These are phyloP conservation scores for Coregonus ussuriensis DNA, from an alignment of 2,797 vertebrate genomes.

Conservation along the genomic window DNA sequence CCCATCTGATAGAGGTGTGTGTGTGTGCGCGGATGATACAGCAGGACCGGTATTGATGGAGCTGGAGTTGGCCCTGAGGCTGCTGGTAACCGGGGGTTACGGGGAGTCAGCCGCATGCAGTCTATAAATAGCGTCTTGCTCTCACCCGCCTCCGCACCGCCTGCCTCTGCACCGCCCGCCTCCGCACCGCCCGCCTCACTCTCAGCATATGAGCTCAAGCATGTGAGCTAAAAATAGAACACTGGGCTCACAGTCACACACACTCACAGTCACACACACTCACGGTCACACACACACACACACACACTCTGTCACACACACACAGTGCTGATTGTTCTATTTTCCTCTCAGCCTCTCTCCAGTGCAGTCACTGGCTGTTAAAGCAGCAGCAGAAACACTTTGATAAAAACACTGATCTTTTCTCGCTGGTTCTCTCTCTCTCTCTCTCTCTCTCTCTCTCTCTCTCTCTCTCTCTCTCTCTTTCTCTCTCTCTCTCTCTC, in stretches of 20 bases:
- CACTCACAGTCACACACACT: constrained; percentile 16
- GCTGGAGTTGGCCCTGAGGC: constrained; percentile 27
- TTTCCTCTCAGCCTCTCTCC: constrained; percentile 42
- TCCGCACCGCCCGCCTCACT: constrained; percentile 60
- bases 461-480: not conserved
- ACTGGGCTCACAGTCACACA: constrained; percentile 12
- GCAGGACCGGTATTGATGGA: constrained; percentile 36
- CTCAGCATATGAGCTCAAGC: constrained; percentile 64
- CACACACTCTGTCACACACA: constrained; percentile 11
- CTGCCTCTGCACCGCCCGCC: constrained; percentile 65
- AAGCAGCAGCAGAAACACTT: constrained; percentile 26
- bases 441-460: not conserved
- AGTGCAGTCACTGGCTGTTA: constrained; percentile 43
- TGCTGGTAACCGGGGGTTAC: constrained; percentile 69
- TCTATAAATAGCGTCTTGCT: constrained; percentile 76
- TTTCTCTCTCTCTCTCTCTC: not conserved
- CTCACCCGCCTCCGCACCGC: constrained; percentile 63
- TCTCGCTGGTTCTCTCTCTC: constrained; percentile 9
- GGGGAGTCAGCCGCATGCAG: constrained; percentile 63
- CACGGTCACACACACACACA: constrained; percentile 7
- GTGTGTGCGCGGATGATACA: not conserved
- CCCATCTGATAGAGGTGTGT: constrained; percentile 24
- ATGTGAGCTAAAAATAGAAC: constrained; percentile 79
- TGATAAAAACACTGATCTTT: constrained; percentile 31
- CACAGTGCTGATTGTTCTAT: not conserved